A percentile compares a stretch with the other conserved stretches of the same genome.
phyloP scores from a whole-genome alignment of 2,797 vertebrate species.

The Peromyscus melanophrys region DNA sequence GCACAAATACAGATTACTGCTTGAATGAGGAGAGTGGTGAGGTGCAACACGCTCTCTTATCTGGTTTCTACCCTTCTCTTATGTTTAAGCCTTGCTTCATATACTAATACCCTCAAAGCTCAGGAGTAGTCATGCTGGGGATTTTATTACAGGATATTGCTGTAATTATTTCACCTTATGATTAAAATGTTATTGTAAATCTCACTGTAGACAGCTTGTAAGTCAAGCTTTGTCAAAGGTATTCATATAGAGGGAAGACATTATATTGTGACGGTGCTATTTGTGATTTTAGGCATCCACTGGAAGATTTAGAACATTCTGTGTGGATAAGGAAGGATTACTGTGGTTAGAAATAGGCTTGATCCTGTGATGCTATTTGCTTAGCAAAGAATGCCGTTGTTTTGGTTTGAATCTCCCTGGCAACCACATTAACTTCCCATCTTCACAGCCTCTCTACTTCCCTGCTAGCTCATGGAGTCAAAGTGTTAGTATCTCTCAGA shows the following conservation, averaged over 20 bases:
- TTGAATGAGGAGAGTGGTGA: neutral
- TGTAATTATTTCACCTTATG: neutral
- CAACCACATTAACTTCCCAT: neutral
- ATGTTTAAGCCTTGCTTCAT: neutral
- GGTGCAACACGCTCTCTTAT: neutral
- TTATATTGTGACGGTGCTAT: neutral
- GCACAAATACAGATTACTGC: neutral
- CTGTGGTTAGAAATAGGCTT: neutral
- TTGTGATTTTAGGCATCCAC: neutral
- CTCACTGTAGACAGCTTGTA: neutral
- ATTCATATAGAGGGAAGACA: neutral
- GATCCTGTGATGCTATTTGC: neutral
- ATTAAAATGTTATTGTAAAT: neutral
- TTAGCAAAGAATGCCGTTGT: neutral
- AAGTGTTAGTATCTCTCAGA: neutral
- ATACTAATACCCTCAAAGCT: neutral
- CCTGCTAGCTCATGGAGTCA: neutral
- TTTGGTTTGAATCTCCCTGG: neutral
- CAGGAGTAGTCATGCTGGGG: neutral
- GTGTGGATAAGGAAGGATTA: neutral
- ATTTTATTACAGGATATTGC: neutral
- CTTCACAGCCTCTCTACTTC: fast-evolving
- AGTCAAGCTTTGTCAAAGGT: neutral
- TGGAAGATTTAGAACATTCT: neutral
- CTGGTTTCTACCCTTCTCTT: neutral